phyloP scores from a whole-genome alignment of 2,113 vertebrate species.

The Esox niger region DNA sequence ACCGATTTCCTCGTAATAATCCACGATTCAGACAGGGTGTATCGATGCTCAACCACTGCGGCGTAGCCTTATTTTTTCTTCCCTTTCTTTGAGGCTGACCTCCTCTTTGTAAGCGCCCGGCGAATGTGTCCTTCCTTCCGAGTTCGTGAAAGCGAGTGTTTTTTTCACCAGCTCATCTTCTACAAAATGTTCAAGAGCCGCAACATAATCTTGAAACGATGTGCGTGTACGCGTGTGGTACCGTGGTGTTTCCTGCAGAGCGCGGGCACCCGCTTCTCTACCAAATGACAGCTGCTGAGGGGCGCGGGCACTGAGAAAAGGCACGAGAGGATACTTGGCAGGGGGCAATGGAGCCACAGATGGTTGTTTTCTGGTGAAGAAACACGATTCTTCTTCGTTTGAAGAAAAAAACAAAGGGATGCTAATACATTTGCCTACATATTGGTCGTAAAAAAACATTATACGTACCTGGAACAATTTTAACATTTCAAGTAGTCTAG shows the following conservation, averaged over 20 bases:
- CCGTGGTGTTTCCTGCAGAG: slow-evolving; percentile 22
- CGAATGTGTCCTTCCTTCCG: slow-evolving; percentile 13
- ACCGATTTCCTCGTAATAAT: slow-evolving; percentile 63
- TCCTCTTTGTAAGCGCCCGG: background rate
- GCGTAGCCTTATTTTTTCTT: slow-evolving; percentile 15
- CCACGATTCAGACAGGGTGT: slow-evolving; percentile 55
- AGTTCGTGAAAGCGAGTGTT: background rate
- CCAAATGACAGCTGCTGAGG: slow-evolving; percentile 63
- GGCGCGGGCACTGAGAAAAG: slow-evolving; percentile 37
- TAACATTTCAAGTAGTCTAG: too few relatives aligned
- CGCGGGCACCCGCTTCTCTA: slow-evolving; percentile 45
- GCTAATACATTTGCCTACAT: too few relatives aligned
- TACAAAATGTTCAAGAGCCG: slow-evolving; percentile 65
- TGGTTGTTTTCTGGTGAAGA: background rate
- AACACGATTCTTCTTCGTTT: too few relatives aligned
- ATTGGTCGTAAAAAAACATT: too few relatives aligned
- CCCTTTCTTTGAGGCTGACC: slow-evolving; percentile 14
- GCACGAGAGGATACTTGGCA: background rate
- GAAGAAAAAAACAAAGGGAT: too few relatives aligned
- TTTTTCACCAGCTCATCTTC: slow-evolving; percentile 60
- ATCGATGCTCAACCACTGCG: slow-evolving; percentile 26
- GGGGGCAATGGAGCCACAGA: background rate
- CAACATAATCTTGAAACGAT: slow-evolving; percentile 55
- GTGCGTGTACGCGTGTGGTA: background rate
- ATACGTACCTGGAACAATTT: too few relatives aligned